A percentile compares a stretch with the other conserved stretches of the same genome.
Conservation (phyloP, 2,888 invertebrate species). For the Tetragnatha montana region DNA sequence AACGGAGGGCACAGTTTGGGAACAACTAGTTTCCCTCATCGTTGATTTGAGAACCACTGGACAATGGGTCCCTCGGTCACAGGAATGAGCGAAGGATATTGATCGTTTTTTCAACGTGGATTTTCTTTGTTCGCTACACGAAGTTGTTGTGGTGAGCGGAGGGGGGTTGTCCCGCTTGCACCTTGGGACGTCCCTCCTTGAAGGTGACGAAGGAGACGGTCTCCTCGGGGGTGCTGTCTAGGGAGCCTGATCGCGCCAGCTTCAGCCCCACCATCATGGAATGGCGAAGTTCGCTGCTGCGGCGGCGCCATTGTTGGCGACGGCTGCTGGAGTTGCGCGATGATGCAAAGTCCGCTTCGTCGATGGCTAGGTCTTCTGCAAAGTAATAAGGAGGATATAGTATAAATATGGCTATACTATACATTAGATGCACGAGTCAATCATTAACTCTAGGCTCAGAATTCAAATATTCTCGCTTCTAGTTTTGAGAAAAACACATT, state of each 20-base stretch:
- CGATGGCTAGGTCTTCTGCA: slow-evolving; percentile 35
- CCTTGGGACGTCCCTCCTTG: slow-evolving; percentile 52
- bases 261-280: slow-evolving; percentile 60
- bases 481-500: too few relatives aligned
- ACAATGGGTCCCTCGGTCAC: too few relatives aligned
- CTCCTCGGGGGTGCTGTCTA: slow-evolving; percentile 34
- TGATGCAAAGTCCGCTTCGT: slow-evolving; percentile 29
- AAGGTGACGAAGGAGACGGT: slow-evolving; percentile 64
- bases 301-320: slow-evolving; percentile 37
- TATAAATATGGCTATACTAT: too few relatives aligned
- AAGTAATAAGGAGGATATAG: background rate
- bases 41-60: too few relatives aligned
- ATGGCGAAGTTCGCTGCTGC: slow-evolving; percentile 57
- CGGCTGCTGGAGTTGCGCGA: slow-evolving; percentile 33
- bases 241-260: background rate
- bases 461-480: too few relatives aligned
- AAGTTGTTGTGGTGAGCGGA: slow-evolving; percentile 49
- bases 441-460: too few relatives aligned
- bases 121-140: slow-evolving; percentile 16
- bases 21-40: too few relatives aligned
- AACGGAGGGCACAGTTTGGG: too few relatives aligned
- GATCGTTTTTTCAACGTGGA: too few relatives aligned
- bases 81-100: too few relatives aligned
- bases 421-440: too few relatives aligned
- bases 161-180: background rate